Evolutionary conservation across 2,888 invertebrate genomes (phyloP).

Genomic region (Incurvaria masculella): DNA sequence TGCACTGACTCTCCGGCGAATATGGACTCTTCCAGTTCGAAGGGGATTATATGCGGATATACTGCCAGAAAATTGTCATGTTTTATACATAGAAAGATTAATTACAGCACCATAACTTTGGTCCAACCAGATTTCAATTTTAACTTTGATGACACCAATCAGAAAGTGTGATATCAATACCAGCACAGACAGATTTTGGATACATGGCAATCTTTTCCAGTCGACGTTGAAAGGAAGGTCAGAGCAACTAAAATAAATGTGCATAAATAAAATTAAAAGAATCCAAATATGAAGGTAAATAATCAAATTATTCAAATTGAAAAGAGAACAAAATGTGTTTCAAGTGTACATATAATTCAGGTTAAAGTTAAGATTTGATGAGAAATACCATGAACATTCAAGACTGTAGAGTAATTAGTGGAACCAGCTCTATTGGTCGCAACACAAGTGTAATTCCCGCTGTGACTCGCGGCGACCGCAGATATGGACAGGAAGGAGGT

Average conservation of each 20-base stretch:
- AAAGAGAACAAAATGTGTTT: too few relatives aligned
- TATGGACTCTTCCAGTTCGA: slow-evolving; percentile 64
- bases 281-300: not conserved
- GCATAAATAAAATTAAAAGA: not conserved
- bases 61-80: slow-evolving; percentile 31
- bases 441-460: slow-evolving; percentile 74
- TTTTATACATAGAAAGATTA: too few relatives aligned
- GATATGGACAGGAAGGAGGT: slow-evolving; percentile 72
- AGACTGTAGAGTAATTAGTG: slow-evolving; percentile 62
- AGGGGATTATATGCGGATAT: slow-evolving; percentile 64
- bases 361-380: slow-evolving; percentile 18
- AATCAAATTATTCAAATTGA: not conserved
- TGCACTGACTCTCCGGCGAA: slow-evolving; percentile 67
- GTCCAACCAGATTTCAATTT: too few relatives aligned
- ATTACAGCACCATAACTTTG: too few relatives aligned
- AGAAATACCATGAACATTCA: slow-evolving; percentile 56
- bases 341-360: too few relatives aligned
- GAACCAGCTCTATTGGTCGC: slow-evolving; percentile 70
- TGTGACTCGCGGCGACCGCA: slow-evolving; percentile 64
- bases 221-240: not conserved
- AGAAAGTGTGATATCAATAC: too few relatives aligned
- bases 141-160: too few relatives aligned
- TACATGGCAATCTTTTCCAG: too few relatives aligned
- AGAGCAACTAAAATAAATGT: not conserved
- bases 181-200: too few relatives aligned